Base-by-base conservation (phyloP, 2,797 vertebrate genomes). In the Poeciliopsis presidionis region DNA sequence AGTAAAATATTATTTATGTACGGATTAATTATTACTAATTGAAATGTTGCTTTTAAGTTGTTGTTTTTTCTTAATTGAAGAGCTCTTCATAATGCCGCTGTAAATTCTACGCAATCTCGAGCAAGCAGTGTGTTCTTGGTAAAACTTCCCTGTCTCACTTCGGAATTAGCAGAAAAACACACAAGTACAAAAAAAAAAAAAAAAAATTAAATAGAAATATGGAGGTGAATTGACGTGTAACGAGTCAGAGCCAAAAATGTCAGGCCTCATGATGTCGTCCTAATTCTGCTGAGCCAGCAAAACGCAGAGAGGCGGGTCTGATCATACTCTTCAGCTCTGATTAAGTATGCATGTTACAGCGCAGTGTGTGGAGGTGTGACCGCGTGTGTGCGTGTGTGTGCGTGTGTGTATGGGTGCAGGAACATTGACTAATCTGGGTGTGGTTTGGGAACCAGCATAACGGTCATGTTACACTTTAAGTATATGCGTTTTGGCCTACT, bases 401-500 rank as follows among this genome's bases (percentile, higher is more conserved):
- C 41, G 41, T 22, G 51, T 53, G 75, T 74, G 43, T 74, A 65
- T 43, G 49, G 61, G 71, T 55, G 59, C 45, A 47, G 74, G 69
- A 85, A 53, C 76, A 67, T 13, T 78, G 77, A 81, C 76, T 73
- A 41, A 81, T 78, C 79, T 0, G 61, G 79, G 73, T 84, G 78
- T 41, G 87, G 74, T 84, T 84, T 81, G 65, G 77, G 73, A 78
- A 73, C 18, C 81, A 77, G 70, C 74, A 75, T 45, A 76, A 81
- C 65, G 77, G 75, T 63, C 20, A 20, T 74, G 78, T 65, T 57
- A 75, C 75, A 39, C 53, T 90, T 87, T 79, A 79, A 41, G 53
- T 75, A 46, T 86, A 88, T 88, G 77, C 43, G 86, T 92, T 88
- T 87, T 88, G 91, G 81, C 91, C 92, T 92, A 93, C 83, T 92